Evolutionary conservation across 1,140 invertebrate genomes (phyloP).

Genomic region (Ylistrum balloti): DNA sequence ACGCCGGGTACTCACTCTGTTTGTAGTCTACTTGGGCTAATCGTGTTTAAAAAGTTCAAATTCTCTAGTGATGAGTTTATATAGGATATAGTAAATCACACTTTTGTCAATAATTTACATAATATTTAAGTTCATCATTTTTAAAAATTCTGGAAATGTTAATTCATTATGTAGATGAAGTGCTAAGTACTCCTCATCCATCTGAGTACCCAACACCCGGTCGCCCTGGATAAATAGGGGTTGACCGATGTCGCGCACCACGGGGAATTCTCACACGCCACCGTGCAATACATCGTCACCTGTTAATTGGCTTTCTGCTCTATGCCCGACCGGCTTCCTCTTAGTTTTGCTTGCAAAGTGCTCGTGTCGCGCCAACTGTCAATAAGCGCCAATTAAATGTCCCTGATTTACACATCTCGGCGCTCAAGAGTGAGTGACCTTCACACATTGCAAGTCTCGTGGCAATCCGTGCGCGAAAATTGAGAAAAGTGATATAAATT

Average conservation of each 20-base stretch:
- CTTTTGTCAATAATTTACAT: too few species aligned
- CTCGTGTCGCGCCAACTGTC: constrained; percentile 5
- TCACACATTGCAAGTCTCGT: not conserved
- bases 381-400: not conserved
- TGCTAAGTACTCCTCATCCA: not conserved
- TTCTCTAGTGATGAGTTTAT: too few species aligned
- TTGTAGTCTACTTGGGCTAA: too few species aligned
- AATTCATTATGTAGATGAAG: not conserved
- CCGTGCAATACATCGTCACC: not conserved
- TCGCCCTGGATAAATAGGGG: not conserved
- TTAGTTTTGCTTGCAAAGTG: constrained; percentile 11
- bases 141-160: too few species aligned
- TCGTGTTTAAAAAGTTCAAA: too few species aligned
- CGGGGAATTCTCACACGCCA: not conserved
- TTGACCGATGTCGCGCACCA: not conserved
- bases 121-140: too few species aligned
- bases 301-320: constrained; percentile 33
- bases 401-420: constrained; percentile 24
- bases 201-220: not conserved
- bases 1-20: too few species aligned
- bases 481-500: not conserved
- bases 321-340: constrained; percentile 25
- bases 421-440: not conserved
- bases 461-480: not conserved
- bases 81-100: too few species aligned